Evolutionary conservation across 2,113 vertebrate species (phyloP).

Genomic region (Periophthalmodon schlosseri): DNA sequence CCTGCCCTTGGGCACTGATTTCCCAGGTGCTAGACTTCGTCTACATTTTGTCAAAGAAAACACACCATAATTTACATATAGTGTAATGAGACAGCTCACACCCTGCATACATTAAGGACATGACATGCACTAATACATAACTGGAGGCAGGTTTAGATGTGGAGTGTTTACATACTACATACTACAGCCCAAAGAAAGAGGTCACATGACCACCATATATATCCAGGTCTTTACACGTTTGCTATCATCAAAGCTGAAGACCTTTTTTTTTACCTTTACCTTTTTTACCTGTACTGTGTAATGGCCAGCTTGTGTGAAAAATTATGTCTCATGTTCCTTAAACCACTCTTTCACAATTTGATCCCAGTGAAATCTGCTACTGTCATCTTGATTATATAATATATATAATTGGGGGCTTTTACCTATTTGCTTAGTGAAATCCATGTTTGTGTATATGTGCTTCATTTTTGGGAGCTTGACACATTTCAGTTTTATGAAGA

Average conservation of each 20-base stretch:
- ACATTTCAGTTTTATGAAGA: slow-evolving; percentile 21
- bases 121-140: not conserved
- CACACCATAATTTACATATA: not conserved
- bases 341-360: no score
- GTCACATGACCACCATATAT: no score
- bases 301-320: not conserved
- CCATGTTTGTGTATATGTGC: no score
- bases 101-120: not conserved
- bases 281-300: no score
- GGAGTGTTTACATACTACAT: no score
- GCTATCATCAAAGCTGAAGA: no score
- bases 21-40: not conserved
- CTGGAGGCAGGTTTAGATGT: not conserved
- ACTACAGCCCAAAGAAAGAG: no score
- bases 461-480: not conserved
- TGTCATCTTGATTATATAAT: no score
- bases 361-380: no score
- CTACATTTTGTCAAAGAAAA: not conserved
- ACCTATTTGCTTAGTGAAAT: no score
- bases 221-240: no score
- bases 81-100: not conserved
- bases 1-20: slow-evolving; percentile 7
- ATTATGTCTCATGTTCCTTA: not conserved
- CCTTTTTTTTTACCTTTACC: not conserved
- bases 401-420: no score